phyloP scores from a whole-genome alignment of 2,888 invertebrate genomes.

The Cantharis lateralis region DNA sequence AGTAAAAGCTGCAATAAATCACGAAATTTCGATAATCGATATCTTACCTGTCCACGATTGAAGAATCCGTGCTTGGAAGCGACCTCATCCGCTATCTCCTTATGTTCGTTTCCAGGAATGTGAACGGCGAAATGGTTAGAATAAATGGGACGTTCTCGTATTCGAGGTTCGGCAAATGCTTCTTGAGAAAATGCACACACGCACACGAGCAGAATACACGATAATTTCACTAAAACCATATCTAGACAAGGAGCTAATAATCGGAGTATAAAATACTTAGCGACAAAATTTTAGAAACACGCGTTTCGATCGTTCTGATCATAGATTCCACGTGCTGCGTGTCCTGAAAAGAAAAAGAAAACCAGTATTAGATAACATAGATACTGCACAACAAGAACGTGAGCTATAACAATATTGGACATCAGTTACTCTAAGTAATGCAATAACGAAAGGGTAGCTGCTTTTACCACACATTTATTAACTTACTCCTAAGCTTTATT shows the following conservation, averaged over 20 bases:
- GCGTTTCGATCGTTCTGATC: slow-evolving; percentile 27
- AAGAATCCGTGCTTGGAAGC: slow-evolving; percentile 84
- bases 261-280: slow-evolving; percentile 25
- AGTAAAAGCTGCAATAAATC: slow-evolving; percentile 13
- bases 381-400: slow-evolving; percentile 10
- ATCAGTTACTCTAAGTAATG: slow-evolving; percentile 20
- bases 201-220: slow-evolving; percentile 33
- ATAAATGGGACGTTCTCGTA: slow-evolving; percentile 59
- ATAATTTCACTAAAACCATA: slow-evolving; percentile 37
- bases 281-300: slow-evolving; percentile 26
- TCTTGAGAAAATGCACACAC: slow-evolving; percentile 30
- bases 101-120: slow-evolving; percentile 68
- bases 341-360: slow-evolving; percentile 24
- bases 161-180: slow-evolving; percentile 30
- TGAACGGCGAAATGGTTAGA: slow-evolving; percentile 86
- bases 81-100: slow-evolving; percentile 73
- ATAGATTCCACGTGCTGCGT: slow-evolving; percentile 30
- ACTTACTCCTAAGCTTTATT: slow-evolving; percentile 19
- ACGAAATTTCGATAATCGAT: slow-evolving; percentile 12
- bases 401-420: slow-evolving; percentile 21
- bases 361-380: slow-evolving; percentile 5
- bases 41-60: slow-evolving; percentile 86
- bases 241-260: slow-evolving; percentile 29
- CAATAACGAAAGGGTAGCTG: slow-evolving; percentile 26
- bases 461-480: slow-evolving; percentile 19